Evolutionary conservation across 2,797 vertebrate species (phyloP), one percentile per base, ranked within the genome.

Genomic region (Scleropages formosus): DNA sequence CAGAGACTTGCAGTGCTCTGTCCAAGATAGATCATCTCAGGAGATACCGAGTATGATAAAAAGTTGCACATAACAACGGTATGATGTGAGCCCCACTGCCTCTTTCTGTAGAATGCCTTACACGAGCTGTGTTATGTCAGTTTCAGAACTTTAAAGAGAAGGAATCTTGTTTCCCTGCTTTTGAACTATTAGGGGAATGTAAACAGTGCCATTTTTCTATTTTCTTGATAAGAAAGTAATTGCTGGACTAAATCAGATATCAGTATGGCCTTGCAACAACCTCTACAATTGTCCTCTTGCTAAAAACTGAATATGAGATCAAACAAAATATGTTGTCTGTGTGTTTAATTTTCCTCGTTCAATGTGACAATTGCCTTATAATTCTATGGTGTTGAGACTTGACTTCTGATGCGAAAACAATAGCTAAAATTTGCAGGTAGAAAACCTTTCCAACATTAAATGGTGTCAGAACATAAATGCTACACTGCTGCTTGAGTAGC

Each of bases 91-190:
- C 15, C 3, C 24, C 53, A 16, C 1, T 9, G 44, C n/a, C n/a
- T n/a, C n/a, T n/a, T n/a, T 68, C 49, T 15, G 0, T 24, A 56
- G 24, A 56, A 70, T 44, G 56, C 27, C 26, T 44, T 22, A 39
- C 20, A 44, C 22, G 24, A 13, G n/a, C 49, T 58, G 27, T 26
- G n/a, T 67, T 53, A 66, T 70, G 66, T 26, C 66, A 60, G 56
- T 80, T 78, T 77, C 72, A 77, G 81, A 81, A 60, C 66, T 26
- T 79, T 68, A 77, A 60, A 18, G 76, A 72, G 76, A 79, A 87
- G 73, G 82, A 88, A 88, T 86, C 81, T 56, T 75, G 84, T 88
- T 84, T 81, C 72, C 74, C 82, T 81, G 84, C 84, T 84, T 77
- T 64, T 87, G 83, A 82, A 68, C 68, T 79, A 81, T 75, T 20